Evolutionary conservation across 2,797 vertebrate species (phyloP), one percentile per base, ranked within the genome.

Genomic region (Hylomyscus alleni): DNA sequence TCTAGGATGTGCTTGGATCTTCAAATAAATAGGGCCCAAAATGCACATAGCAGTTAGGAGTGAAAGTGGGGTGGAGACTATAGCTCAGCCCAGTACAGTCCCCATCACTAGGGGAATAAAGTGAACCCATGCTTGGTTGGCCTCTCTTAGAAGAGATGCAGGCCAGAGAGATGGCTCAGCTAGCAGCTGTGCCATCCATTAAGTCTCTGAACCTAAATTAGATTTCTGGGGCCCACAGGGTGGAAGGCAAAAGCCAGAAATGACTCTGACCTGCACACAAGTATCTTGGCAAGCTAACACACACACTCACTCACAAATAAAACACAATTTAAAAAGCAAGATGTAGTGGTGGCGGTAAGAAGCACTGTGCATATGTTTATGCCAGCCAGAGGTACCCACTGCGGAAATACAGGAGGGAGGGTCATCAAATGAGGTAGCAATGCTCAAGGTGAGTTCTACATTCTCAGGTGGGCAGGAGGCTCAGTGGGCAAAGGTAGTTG

Each of bases 21-120:
- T 37, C 67, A 90, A 89, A 91, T 88, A 90, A 88, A 88, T 24
- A 87, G 44, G 22, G 31, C 8, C 69, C 56, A 83, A 78, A 40
- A 83, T 72, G 65, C 72, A 83, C 5, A 69, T n/a, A 95, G 93
- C 60, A 96, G 82, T 82, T 93, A 88, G 89, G 84, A 84, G 29
- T 56, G 26, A 40, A 81, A 40, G 8, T 34, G n/a, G 72, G 60
- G 90, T 3, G 15, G 19, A 20, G 26, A 20, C 6, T 37, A 40
- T 34, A 47, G 50, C 31, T 75, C 31, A 29, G 4, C 31, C 29
- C 34, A 85, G 44, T 50, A 67, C 31, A 84, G 11, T 12, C 81
- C 56, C 26, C 40, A 44, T 34, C 58, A 47, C 58, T 47, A 84
- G 37, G 40, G 19, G 40, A 65, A 56, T 11, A 34, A 47, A 22